Conservation (phyloP, 1,140 invertebrate genomes). For the Micrasema minimum region DNA sequence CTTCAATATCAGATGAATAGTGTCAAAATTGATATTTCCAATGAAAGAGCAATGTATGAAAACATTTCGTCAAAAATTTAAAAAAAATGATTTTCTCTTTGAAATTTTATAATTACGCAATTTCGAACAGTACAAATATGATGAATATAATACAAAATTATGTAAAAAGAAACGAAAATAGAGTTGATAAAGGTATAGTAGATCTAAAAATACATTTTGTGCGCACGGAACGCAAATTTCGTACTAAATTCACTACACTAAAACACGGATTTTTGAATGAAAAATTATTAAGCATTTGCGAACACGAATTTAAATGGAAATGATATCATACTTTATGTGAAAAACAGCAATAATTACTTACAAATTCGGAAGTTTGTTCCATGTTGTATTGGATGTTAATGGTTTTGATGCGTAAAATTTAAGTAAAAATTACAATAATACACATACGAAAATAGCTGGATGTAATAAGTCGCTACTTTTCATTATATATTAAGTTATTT, state of each 20-base stretch:
- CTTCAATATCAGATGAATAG: too few species aligned
- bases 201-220: conserved; percentile 25
- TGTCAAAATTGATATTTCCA: too few species aligned
- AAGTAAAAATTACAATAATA: neutral
- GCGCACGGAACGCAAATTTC: conserved; percentile 7
- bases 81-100: too few species aligned
- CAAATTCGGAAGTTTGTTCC: neutral
- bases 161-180: neutral
- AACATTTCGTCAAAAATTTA: too few species aligned
- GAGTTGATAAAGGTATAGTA: neutral
- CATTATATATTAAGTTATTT: conserved; percentile 7
- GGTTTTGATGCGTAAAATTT: too few species aligned
- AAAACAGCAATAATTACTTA: conserved; percentile 6
- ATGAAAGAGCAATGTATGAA: too few species aligned
- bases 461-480: neutral
- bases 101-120: too few species aligned
- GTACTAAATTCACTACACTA: neutral
- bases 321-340: neutral
- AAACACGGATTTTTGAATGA: neutral
- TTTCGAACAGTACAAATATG: too few species aligned
- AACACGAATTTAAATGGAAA: too few species aligned
- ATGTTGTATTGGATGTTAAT: conserved; percentile 8
- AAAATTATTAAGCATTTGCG: too few species aligned
- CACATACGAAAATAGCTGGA: neutral
- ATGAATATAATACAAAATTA: too few species aligned